A percentile compares a stretch with the other conserved stretches of the same genome.
phyloP scores from a whole-genome alignment of 2,888 invertebrate genomes.

The Oxycera nigricornis region DNA sequence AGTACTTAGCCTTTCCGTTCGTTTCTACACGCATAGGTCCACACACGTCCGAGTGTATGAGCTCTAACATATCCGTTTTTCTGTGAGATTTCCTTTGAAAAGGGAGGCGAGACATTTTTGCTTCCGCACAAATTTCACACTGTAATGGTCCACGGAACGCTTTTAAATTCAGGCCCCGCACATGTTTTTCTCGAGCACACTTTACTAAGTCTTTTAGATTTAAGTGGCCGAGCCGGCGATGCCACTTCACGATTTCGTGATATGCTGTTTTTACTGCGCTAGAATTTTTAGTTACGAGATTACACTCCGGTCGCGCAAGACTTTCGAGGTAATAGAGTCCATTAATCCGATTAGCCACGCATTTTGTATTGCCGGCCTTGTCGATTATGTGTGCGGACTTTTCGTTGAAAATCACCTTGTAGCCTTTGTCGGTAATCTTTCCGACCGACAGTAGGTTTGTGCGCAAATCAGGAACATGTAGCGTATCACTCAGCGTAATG shows the following conservation, averaged over 20 bases:
- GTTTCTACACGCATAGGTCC: background rate
- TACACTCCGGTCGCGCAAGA: too few relatives aligned
- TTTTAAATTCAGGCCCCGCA: too few relatives aligned
- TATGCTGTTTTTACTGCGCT: too few relatives aligned
- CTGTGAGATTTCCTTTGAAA: background rate
- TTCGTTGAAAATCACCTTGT: slow-evolving; percentile 30
- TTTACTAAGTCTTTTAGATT: too few relatives aligned
- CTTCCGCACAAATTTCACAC: background rate
- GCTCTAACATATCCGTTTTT: background rate
- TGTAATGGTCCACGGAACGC: too few relatives aligned
- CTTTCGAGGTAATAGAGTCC: slow-evolving; percentile 7
- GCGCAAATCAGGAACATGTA: slow-evolving; percentile 3
- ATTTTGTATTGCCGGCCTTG: background rate
- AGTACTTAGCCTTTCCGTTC: background rate
- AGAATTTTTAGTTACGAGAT: too few relatives aligned
- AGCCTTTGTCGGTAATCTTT: background rate
- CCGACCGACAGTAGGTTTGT: slow-evolving; percentile 16
- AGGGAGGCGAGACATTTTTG: background rate
- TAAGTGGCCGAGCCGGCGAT: too few relatives aligned
- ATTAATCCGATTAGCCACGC: background rate
- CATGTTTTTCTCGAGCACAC: too few relatives aligned
- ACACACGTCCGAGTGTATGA: background rate
- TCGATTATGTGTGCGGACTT: background rate
- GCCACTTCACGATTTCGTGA: too few relatives aligned
- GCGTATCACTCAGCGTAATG: background rate